Conservation (phyloP, 2,113 vertebrate genomes). For the Geothlypis trichas region DNA sequence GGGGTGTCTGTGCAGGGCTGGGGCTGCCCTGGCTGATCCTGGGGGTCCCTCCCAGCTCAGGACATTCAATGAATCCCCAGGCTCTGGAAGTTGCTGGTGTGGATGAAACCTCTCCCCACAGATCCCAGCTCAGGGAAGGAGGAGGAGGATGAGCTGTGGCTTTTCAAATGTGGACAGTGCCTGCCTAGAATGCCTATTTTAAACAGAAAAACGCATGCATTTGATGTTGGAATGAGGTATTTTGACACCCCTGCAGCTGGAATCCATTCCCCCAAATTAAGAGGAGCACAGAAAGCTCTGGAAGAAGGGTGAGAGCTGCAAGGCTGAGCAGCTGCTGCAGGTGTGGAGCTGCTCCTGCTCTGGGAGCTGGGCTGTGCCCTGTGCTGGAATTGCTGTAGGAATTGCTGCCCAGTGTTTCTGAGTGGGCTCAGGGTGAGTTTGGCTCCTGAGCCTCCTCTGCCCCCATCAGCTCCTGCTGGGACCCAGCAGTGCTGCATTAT, state of each 20-base stretch:
- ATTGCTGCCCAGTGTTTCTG: fast-evolving
- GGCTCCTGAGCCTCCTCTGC: not conserved
- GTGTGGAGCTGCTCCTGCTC: not conserved
- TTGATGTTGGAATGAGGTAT: not conserved
- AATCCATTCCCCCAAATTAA: not conserved
- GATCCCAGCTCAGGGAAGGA: not conserved
- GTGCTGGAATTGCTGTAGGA: not conserved
- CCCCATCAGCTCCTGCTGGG: not conserved
- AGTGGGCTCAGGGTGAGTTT: not conserved
- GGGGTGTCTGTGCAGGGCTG: not conserved
- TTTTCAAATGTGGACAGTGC: not conserved
- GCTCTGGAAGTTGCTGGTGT: not conserved
- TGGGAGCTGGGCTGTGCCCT: not conserved
- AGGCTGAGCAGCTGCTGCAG: not conserved
- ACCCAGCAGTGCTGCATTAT: not conserved
- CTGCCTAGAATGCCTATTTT: not conserved
- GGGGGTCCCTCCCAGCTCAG: not conserved
- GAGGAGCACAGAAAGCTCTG: not conserved
- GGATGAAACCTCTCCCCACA: not conserved
- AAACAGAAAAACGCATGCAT: not conserved
- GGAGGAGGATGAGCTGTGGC: not conserved
- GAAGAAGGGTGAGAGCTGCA: fast-evolving
- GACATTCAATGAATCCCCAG: not conserved
- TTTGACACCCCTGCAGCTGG: not conserved
- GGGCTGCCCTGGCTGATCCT: fast-evolving